Conservation (phyloP, 2,797 vertebrate genomes). For the Graptemys geographica region DNA sequence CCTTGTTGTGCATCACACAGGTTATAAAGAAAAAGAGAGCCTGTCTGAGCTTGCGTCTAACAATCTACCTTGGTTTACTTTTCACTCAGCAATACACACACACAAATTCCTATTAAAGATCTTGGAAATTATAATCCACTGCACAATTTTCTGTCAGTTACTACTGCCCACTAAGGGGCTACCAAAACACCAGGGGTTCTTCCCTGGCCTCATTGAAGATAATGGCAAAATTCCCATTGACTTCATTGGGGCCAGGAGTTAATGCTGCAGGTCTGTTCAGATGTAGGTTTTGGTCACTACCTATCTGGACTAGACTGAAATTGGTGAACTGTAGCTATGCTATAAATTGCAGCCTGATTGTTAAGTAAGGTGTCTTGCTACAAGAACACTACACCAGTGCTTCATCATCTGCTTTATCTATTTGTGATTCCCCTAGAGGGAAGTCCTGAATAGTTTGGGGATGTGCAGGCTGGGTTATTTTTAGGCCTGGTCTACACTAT, state of each 20-base stretch:
- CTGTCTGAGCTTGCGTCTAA: rapidly evolving
- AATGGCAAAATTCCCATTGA: not conserved
- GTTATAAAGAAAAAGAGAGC: too few species aligned
- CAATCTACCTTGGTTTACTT: not conserved
- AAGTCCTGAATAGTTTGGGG: not conserved
- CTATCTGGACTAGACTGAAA: not conserved
- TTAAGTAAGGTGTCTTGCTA: not conserved
- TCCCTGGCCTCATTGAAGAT: not conserved
- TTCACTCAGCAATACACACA: not conserved
- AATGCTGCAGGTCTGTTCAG: not conserved
- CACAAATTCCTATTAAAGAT: not conserved
- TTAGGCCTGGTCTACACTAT: not conserved
- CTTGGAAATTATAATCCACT: not conserved
- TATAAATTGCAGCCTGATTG: not conserved
- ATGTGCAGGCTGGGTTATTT: not conserved
- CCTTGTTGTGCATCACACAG: too few species aligned
- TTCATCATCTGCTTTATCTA: not conserved
- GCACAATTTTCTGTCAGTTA: not conserved
- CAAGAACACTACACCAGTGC: too few species aligned
- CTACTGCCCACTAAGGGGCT: not conserved
- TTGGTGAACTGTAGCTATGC: not conserved
- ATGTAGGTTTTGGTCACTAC: not conserved
- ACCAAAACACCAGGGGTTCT: not conserved
- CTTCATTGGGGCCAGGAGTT: not conserved
- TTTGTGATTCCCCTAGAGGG: not conserved